Conservation (phyloP, 2,113 vertebrate species). For the Brachyistius frenatus region DNA sequence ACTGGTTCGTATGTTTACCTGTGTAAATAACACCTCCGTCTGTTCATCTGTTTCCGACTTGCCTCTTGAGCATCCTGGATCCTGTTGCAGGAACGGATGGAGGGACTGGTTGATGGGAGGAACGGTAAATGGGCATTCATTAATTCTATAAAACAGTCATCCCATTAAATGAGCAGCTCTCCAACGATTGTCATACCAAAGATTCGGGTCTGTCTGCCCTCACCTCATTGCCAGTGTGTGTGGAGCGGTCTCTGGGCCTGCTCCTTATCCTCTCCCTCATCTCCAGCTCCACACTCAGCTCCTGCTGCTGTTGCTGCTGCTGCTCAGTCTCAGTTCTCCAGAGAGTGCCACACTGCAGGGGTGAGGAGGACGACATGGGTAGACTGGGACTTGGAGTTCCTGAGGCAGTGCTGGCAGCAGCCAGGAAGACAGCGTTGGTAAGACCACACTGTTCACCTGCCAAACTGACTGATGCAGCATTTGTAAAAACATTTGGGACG, state of each 20-base stretch:
- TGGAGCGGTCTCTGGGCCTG: constrained; percentile 71
- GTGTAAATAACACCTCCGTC: constrained; percentile 77
- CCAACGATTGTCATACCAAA: background rate
- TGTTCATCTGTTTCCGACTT: constrained; percentile 69
- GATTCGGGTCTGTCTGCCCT: constrained; percentile 14
- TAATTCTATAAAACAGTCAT: background rate
- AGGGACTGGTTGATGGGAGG: constrained; percentile 66
- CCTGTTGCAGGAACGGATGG: constrained; percentile 88
- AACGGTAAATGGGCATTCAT: background rate
- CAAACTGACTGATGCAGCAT: constrained; percentile 61
- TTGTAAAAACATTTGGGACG: constrained; percentile 44
- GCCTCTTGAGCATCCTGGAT: constrained; percentile 72
- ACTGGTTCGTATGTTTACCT: constrained; percentile 66
- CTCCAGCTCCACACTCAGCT: constrained; percentile 81
- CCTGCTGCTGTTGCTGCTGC: constrained; percentile 76
- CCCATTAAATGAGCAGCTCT: constrained; percentile 1
- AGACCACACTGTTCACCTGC: constrained; percentile 66
- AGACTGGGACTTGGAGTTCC: constrained; percentile 81
- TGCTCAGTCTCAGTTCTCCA: constrained; percentile 80
- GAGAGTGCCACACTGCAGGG: constrained; percentile 74
- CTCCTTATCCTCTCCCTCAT: constrained; percentile 83
- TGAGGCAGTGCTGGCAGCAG: constrained; percentile 72
- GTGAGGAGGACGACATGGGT: constrained; percentile 79
- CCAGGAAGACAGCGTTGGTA: constrained; percentile 73
- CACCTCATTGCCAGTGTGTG: constrained; percentile 64